Percentiles rank a stretch among this genome's conserved stretches.
Evolutionary conservation across 2,113 vertebrate genomes (phyloP).

Genomic region (Stictonetta naevosa): DNA sequence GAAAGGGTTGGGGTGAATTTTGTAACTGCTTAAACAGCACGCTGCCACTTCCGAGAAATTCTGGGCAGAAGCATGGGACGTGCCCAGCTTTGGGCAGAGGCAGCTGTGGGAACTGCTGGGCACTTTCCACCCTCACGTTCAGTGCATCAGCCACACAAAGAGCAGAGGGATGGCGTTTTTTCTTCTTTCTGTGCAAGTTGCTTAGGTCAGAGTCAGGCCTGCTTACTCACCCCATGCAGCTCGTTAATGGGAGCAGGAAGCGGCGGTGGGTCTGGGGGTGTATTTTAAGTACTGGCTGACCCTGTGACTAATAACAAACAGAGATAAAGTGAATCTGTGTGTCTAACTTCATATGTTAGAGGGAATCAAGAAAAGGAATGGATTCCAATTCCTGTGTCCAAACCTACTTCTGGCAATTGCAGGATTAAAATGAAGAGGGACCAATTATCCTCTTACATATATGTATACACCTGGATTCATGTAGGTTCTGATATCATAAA

Average conservation of each 20-base stretch:
- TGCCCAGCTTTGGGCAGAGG: background rate
- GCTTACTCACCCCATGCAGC: background rate
- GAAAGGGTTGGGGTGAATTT: background rate
- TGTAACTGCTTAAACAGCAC: background rate
- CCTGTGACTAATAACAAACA: background rate
- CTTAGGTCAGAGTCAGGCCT: background rate
- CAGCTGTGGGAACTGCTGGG: background rate
- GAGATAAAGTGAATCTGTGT: background rate
- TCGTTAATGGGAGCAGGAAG: background rate
- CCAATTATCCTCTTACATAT: background rate
- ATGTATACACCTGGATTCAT: background rate
- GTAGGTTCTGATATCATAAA: background rate
- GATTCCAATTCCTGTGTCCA: background rate
- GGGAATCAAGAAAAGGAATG: background rate
- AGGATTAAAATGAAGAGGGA: background rate
- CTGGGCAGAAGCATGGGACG: background rate
- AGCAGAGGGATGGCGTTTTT: background rate
- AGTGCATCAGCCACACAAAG: background rate
- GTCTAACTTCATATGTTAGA: background rate
- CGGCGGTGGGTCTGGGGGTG: background rate
- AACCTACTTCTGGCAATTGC: background rate
- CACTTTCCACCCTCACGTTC: background rate
- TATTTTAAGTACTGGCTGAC: background rate
- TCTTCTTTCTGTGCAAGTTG: background rate
- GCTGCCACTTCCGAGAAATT: background rate